Evolutionary conservation across 2,113 vertebrate species (phyloP), one percentile per base, ranked within the genome.

Genomic region (Sinocyclocheilus anophthalmus): DNA sequence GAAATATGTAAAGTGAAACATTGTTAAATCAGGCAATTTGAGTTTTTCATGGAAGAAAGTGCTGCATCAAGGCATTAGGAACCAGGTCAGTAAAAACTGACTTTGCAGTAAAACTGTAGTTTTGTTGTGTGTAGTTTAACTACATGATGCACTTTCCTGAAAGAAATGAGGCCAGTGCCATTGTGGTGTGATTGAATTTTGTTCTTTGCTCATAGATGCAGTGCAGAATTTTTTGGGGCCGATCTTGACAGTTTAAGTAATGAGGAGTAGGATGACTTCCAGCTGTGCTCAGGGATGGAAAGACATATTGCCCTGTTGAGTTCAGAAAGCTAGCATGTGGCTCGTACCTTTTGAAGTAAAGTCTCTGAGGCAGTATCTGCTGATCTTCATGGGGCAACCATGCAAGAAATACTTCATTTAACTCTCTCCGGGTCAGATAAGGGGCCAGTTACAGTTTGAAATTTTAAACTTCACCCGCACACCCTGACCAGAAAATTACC

Each of bases 231-330:
- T 61, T 88, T 76, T n/a, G 63, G 12, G 76, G 67, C 69, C 45
- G 78, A 42, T 59, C 20, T 76, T 86, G 88, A 85, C 85, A 84
- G 59, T 81, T 87, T 88, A 79, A 88, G 78, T 88, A 84, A 88
- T 88, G 88, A 87, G 82, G 18, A 82, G 55, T 61, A n/a, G 72
- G 55, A 48, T 76, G 39, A 81, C 83, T 75, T 85, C 85, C 85
- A 87, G 88, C 76, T 89, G 88, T 87, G 85, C 53, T 72, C 61
- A 9, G 48, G 50, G 70, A 79, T 78, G 81, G 85, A 59, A 82
- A 81, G 86, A 85, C 26, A 75, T 59, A 87, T 83, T 87, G 85
- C 78, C 57, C 42, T 55, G 85, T 77, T 76, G 79, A 65, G 14
- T 82, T 84, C 57, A 69, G 39, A 82, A 72, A 48, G n/a, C 63